Percentiles rank a stretch among this genome's conserved stretches.
These are phyloP conservation scores for Mustelus asterias DNA, from an alignment of 2,113 vertebrate species.

Conservation along the genomic window DNA sequence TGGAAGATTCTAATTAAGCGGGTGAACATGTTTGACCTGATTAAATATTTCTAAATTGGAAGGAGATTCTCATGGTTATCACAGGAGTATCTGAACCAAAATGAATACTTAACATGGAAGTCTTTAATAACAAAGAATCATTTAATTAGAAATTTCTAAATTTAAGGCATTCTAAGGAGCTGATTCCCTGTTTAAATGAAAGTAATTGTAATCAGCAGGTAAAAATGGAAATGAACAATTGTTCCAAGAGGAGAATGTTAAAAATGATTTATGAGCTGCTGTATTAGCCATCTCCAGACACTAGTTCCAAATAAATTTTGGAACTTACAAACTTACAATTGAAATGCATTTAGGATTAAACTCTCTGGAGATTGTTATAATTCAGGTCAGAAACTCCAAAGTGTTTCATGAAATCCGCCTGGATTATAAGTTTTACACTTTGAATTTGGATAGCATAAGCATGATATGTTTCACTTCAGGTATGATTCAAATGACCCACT, in stretches of 20 bases:
- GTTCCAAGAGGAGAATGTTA: not conserved
- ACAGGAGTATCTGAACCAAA: not conserved
- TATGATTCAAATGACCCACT: too few relatives aligned
- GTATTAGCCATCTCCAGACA: not conserved
- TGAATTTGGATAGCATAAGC: too few relatives aligned
- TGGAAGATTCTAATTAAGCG: not conserved
- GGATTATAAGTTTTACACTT: too few relatives aligned
- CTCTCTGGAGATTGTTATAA: not conserved
- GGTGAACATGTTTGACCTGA: not conserved
- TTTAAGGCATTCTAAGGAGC: not conserved
- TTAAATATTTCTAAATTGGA: not conserved
- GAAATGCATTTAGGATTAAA: not conserved
- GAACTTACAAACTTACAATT: not conserved
- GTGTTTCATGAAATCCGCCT: too few relatives aligned
- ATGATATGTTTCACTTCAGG: too few relatives aligned
- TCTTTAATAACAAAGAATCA: not conserved
- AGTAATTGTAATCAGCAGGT: not conserved
- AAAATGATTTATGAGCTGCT: not conserved
- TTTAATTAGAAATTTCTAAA: not conserved
- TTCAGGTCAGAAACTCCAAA: too few relatives aligned
- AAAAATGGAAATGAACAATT: not conserved
- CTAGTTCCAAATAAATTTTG: not conserved
- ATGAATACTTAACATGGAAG: not conserved
- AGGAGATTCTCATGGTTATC: not conserved
- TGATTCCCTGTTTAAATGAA: not conserved